Percentiles rank a stretch among this genome's conserved stretches.
phyloP scores from a whole-genome alignment of 1,140 invertebrate species.

The Drosophila hydei region DNA sequence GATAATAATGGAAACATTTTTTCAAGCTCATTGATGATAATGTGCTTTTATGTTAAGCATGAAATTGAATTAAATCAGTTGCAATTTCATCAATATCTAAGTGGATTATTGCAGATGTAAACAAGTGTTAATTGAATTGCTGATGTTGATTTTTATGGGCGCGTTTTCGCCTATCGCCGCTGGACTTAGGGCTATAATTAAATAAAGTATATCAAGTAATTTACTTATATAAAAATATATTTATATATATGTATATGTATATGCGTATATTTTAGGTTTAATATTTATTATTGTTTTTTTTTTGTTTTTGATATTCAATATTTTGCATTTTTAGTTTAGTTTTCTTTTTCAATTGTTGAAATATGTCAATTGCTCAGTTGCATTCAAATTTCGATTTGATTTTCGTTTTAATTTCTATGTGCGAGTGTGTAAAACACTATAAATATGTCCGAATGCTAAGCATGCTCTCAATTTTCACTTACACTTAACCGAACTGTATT shows the following conservation, averaged over 20 bases:
- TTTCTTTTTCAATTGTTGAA: conserved; percentile 40
- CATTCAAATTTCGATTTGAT: conserved; percentile 22
- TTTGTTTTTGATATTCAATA: conserved; percentile 11
- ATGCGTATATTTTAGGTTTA: conserved; percentile 8
- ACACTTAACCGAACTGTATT: conserved; percentile 40
- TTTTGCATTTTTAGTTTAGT: conserved; percentile 47
- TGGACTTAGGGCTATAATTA: conserved; percentile 59
- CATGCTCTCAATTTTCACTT: conserved; percentile 59
- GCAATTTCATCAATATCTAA: conserved; percentile 24
- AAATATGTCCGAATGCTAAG: conserved; percentile 79
- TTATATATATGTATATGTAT: conserved; percentile 32
- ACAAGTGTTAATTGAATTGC: conserved; percentile 64
- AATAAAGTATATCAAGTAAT: conserved; percentile 54
- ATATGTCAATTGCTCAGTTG: conserved; percentile 52
- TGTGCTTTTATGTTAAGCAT: conserved; percentile 51
- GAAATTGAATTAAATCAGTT: conserved; percentile 43
- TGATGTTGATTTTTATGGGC: conserved; percentile 37
- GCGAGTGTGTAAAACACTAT: conserved; percentile 63
- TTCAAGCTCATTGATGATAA: conserved; percentile 67
- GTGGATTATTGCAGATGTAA: conserved; percentile 70
- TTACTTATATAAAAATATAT: conserved; percentile 73
- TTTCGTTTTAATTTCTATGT: conserved; percentile 22
- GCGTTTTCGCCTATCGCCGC: conserved; percentile 27
- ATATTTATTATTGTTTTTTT: conserved; percentile 27
- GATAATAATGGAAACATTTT: conserved; percentile 67